phyloP scores from a whole-genome alignment of 1,140 invertebrate genomes.

The Drosophila saltans region DNA sequence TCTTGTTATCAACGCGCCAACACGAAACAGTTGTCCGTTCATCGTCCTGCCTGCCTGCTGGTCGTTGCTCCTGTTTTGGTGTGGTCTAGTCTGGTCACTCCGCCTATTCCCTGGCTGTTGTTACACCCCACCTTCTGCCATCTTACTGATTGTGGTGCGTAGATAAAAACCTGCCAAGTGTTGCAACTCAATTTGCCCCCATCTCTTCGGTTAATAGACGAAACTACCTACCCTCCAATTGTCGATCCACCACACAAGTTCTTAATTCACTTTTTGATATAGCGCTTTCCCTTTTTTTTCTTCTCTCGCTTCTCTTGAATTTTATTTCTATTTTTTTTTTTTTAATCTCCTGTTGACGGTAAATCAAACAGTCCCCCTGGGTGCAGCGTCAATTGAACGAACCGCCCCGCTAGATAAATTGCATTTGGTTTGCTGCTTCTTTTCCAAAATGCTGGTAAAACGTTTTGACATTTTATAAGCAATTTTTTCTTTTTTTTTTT shows the following conservation, averaged over 20 bases:
- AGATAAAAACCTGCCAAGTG: constrained; percentile 81
- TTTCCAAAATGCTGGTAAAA: constrained; percentile 59
- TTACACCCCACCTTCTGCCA: constrained; percentile 8
- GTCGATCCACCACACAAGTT: constrained; percentile 77
- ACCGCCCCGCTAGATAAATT: constrained; percentile 61
- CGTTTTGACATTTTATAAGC: constrained; percentile 79
- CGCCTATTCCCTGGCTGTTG: constrained; percentile 23
- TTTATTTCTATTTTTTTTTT: constrained; percentile 37
- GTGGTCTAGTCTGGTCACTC: constrained; percentile 41
- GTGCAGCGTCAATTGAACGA: constrained; percentile 70
- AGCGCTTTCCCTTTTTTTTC: constrained; percentile 32
- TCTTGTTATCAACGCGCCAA: constrained; percentile 78
- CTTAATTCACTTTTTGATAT: constrained; percentile 78
- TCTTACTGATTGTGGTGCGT: constrained; percentile 72
- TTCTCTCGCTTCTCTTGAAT: constrained; percentile 13
- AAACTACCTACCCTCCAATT: constrained; percentile 40
- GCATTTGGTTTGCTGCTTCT: constrained; percentile 70
- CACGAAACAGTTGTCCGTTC: constrained; percentile 63
- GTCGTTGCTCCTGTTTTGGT: constrained; percentile 17
- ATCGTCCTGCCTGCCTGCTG: constrained; percentile 29
- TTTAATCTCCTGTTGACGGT: constrained; percentile 81
- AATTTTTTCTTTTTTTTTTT: constrained; percentile 33
- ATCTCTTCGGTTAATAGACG: constrained; percentile 4
- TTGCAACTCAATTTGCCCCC: constrained; percentile 76
- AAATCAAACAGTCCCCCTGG: constrained; percentile 80